Evolutionary conservation across 2,888 invertebrate genomes (phyloP), one percentile per base, ranked within the genome.

Genomic region (Maniola hyperantus): DNA sequence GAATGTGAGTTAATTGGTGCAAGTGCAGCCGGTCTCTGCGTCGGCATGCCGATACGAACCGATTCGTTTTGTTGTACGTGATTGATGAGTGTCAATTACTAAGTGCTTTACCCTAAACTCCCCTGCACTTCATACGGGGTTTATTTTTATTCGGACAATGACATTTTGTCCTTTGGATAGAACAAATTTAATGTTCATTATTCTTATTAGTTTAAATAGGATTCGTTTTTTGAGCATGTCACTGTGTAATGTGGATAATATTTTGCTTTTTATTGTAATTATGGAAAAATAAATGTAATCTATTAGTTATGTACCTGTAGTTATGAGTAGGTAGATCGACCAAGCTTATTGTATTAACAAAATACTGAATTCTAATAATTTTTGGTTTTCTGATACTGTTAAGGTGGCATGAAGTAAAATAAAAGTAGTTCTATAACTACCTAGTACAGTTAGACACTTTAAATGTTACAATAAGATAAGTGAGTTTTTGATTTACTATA

Each of bases 11-110:
- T 63, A 54, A 63, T 63, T 63, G 44, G 54, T 63, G 63, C 51
- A 42, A 63, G 63, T 46, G 54, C 46, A 26, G 62, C 51, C 63
- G 36, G 61, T 11, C 51, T 36, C 33, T 46, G 63, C 63, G 63
- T 63, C 63, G 63, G 63, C 44, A 46, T 34, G 20, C 62, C 51
- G 55, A 63, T 62, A 62, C 62, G 42, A 42, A 54, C 46, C 59
- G 67, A 58, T 64, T 61, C 67, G 64, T 68, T 68, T 68, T 61
- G 61, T 61, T 61, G 54, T 36, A 34, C 54, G 54, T 63, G 74
- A 77, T 75, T 77, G 77, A 79, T 77, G 76, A 73, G 73, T 70
- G 79, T 73, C 81, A 74, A 79, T 79, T 77, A 77, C 68, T 72
- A 76, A 71, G 67, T 66, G 72, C 71, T 75, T 79, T 76, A 82